Base-by-base conservation (phyloP, 2,113 vertebrate species). In the Paedocypris sp. region DNA sequence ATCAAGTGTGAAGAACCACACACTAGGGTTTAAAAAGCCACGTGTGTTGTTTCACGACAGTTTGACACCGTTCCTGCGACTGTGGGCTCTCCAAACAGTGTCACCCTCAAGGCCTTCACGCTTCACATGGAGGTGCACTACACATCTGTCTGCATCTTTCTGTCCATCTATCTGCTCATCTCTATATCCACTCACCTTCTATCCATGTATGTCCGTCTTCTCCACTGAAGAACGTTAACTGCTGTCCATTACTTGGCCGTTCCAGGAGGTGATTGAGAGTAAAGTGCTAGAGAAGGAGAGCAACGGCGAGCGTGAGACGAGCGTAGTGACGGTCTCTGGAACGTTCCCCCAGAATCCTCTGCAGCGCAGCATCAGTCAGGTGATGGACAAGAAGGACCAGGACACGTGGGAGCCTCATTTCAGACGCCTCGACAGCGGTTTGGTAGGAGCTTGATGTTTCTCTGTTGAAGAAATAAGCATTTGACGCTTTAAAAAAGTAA, bases 81-180 rank as follows among this genome's bases (percentile, higher is more conserved):
- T 0, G 86, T 87, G 0, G 88, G 88, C 50, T 86, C 90, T 64
- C 87, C 90, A 19, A 90, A 82, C 85, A 90, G 71, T 0, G 88
- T 99, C 43, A 99, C 90, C 2, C 90, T 99, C 28, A 98, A 95
- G 75, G 88, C 89, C 64, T 99, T 93, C 81, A 93, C 84, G 3
- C 82, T 82, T 80, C 90, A 88, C 74, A 75, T 82, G 1, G 95
- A 99, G 91, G 95, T 97, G 86, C 68, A 49, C 68, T 10, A 5
- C 12, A 57, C 12, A 38, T 5, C n/a, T n/a, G n/a, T n/a, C n/a
- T n/a, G n/a, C n/a, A n/a, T n/a, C n/a, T n/a, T n/a, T n/a, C n/a
- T n/a, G n/a, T n/a, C n/a, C n/a, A n/a, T n/a, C n/a, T n/a, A n/a
- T n/a, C n/a, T n/a, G n/a, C n/a, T n/a, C n/a, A n/a, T n/a, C n/a